A percentile compares a stretch with the other conserved stretches of the same genome.
phyloP scores from a whole-genome alignment of 2,797 vertebrate genomes.

The Coilia nasus region DNA sequence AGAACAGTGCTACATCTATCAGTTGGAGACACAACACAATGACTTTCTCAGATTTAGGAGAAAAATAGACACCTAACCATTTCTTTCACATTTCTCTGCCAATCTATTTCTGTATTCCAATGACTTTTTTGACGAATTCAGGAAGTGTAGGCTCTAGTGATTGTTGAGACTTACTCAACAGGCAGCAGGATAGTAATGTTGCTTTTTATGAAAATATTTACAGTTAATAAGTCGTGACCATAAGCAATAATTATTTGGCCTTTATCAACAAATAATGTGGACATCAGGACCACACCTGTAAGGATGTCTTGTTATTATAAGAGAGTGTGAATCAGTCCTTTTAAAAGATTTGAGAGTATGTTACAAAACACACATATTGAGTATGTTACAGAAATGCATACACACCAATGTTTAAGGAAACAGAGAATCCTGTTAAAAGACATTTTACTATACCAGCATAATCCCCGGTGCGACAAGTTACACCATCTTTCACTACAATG shows the following conservation, averaged over 20 bases:
- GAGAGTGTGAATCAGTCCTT: not conserved
- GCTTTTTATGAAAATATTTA: not conserved
- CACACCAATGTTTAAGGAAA: too few species aligned
- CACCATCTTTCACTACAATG: not conserved
- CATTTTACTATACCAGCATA: not conserved
- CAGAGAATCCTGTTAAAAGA: too few species aligned
- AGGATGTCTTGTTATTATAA: not conserved
- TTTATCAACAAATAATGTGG: not conserved
- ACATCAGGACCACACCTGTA: not conserved
- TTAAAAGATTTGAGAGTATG: not conserved
- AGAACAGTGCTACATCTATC: too few species aligned
- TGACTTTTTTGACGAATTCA: too few species aligned
- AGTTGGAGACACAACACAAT: too few species aligned
- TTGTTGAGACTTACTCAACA: too few species aligned
- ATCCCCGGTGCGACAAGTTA: not conserved
- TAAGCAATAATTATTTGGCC: not conserved
- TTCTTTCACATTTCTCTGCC: too few species aligned
- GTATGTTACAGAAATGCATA: too few species aligned
- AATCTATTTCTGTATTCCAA: too few species aligned
- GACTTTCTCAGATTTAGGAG: too few species aligned
- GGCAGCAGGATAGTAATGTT: not conserved
- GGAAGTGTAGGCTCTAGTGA: too few species aligned
- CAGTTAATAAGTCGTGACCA: not conserved
- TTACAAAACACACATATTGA: not conserved
- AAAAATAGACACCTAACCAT: too few species aligned